Conservation (phyloP, 2,113 vertebrate genomes). For the Monopterus albus region DNA sequence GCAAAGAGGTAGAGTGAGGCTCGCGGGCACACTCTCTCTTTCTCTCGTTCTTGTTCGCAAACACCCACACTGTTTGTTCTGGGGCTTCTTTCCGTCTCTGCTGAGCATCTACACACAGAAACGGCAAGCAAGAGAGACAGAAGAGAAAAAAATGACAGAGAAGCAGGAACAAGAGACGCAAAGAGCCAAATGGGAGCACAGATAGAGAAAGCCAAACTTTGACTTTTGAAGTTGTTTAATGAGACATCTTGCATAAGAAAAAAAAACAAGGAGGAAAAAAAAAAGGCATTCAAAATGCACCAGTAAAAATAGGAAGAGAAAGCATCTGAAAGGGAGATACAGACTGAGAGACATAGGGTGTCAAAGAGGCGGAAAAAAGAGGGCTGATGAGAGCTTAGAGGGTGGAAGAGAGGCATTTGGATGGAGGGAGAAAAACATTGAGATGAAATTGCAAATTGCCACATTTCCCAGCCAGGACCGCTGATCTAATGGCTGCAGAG, state of each 20-base stretch:
- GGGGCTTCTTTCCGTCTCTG: conserved; percentile 70
- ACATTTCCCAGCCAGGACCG: conserved; percentile 61
- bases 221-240: conserved; percentile 78
- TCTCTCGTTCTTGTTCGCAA: conserved; percentile 68
- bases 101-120: conserved; percentile 61
- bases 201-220: conserved; percentile 70
- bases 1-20: conserved; percentile 74
- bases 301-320: conserved; percentile 63
- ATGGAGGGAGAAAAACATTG: conserved; percentile 59
- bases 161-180: conserved; percentile 46
- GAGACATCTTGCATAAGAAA: conserved; percentile 65
- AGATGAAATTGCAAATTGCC: conserved; percentile 69
- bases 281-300: conserved; percentile 30
- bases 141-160: conserved; percentile 21
- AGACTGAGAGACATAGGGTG: conserved; percentile 26
- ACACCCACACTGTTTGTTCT: conserved; percentile 74
- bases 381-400: conserved; percentile 57
- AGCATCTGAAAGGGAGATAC: conserved; percentile 21
- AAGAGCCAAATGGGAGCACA: conserved; percentile 68
- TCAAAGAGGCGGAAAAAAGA: conserved; percentile 30
- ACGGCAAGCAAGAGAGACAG: conserved; percentile 39
- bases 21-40: conserved; percentile 64
- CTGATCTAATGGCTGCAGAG: conserved; percentile 70
- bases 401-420: conserved; percentile 62
- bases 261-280: conserved; percentile 17